A percentile compares a stretch with the other conserved stretches of the same genome.
Evolutionary conservation across 2,113 vertebrate species (phyloP).

Genomic region (Tupaia chinensis): DNA sequence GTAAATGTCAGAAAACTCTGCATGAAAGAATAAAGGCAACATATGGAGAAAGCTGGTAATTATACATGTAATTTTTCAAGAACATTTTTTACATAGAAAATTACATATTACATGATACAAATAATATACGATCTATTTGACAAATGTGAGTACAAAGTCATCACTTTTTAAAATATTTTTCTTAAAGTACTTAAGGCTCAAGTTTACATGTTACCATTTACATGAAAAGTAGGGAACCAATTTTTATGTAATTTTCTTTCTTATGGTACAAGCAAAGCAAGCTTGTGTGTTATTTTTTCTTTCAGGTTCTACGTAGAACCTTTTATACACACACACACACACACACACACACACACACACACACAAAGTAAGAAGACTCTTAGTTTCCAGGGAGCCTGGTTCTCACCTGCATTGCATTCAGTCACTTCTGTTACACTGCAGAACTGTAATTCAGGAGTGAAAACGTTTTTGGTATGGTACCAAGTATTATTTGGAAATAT

Average conservation of each 20-base stretch:
- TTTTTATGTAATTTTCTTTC: background rate
- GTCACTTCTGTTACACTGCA: background rate
- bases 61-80: background rate
- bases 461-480: background rate
- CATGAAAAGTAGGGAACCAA: background rate
- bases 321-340: background rate
- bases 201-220: background rate
- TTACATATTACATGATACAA: background rate
- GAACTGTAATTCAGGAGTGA: background rate
- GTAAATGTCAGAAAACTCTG: background rate
- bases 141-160: background rate
- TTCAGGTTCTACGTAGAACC: background rate
- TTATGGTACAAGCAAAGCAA: background rate
- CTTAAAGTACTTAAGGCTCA: background rate
- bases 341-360: background rate
- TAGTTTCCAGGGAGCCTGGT: background rate
- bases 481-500: conserved; percentile 25
- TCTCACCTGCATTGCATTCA: background rate
- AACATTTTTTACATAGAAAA: background rate
- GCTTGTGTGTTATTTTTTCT: background rate
- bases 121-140: background rate
- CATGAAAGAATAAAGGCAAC: background rate
- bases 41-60: background rate
- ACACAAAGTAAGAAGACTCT: background rate
- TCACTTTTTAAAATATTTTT: background rate